A percentile compares a stretch with the other conserved stretches of the same genome.
Evolutionary conservation across 2,113 vertebrate species (phyloP).

Genomic region (Stictonetta naevosa): DNA sequence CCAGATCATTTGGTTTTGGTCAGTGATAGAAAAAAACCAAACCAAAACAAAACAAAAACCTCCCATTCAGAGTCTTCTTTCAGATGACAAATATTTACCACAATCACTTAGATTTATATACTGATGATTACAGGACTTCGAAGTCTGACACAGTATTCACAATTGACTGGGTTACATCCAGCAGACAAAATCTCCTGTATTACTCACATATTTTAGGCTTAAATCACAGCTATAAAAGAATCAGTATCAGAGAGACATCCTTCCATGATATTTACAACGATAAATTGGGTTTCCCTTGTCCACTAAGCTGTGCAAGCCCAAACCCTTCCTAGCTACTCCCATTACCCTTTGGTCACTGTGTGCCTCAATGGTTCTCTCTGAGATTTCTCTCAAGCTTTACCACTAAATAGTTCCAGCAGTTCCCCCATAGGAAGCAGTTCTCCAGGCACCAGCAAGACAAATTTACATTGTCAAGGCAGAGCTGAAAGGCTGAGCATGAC

Average conservation of each 20-base stretch:
- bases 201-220: background rate
- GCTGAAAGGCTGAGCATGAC: background rate
- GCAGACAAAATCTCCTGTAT: background rate
- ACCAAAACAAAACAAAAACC: accelerated
- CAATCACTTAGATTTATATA: background rate
- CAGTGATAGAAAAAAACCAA: background rate
- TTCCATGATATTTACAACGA: background rate
- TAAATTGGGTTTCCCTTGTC: background rate
- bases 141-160: background rate
- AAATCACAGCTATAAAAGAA: background rate
- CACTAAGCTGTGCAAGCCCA: background rate
- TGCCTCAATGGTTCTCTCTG: background rate
- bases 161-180: background rate
- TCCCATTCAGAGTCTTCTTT: background rate
- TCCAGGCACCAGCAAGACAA: background rate
- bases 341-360: background rate
- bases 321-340: background rate
- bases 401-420: background rate
- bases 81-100: background rate
- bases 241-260: background rate
- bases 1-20: background rate
- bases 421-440: background rate
- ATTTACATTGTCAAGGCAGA: background rate
- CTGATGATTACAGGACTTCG: background rate
- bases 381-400: background rate